Conservation (phyloP, 1,140 invertebrate species). For the Globodera rostochiensis region DNA sequence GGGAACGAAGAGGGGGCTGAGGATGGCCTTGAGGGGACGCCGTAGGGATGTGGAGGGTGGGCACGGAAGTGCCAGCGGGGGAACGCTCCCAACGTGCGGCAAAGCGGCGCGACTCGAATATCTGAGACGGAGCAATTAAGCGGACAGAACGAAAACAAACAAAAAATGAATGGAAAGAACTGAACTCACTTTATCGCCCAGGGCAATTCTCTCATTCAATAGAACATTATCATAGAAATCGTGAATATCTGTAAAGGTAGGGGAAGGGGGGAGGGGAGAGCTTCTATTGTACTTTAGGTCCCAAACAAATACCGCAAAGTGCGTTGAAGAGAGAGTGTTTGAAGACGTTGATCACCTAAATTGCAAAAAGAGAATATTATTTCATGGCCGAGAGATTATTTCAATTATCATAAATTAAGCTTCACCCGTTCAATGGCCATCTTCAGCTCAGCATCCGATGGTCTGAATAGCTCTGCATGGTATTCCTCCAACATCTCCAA, state of each 20-base stretch:
- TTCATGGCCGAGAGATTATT: neutral
- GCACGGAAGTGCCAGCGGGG: constrained; percentile 1
- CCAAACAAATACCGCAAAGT: constrained; percentile 40
- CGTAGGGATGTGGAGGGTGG: neutral
- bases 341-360: constrained; percentile 43
- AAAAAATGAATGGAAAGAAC: neutral
- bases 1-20: constrained; percentile 13
- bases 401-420: neutral
- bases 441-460: constrained; percentile 47
- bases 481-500: constrained; percentile 49
- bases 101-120: constrained; percentile 43
- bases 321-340: constrained; percentile 49
- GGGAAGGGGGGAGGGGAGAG: neutral
- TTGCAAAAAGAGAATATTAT: neutral
- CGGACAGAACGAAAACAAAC: neutral
- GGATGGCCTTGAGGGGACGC: constrained; percentile 1
- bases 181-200: constrained; percentile 2
- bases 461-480: constrained; percentile 47
- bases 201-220: constrained; percentile 39
- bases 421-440: constrained; percentile 35
- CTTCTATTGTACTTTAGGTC: neutral
- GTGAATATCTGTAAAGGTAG: constrained; percentile 42
- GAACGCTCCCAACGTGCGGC: constrained; percentile 42
- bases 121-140: constrained; percentile 22
- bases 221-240: constrained; percentile 52